A percentile compares a stretch with the other conserved stretches of the same genome.
These are phyloP conservation scores for Sebastes trivittatus DNA, from an alignment of 2,797 vertebrate species.

Conservation along the genomic window DNA sequence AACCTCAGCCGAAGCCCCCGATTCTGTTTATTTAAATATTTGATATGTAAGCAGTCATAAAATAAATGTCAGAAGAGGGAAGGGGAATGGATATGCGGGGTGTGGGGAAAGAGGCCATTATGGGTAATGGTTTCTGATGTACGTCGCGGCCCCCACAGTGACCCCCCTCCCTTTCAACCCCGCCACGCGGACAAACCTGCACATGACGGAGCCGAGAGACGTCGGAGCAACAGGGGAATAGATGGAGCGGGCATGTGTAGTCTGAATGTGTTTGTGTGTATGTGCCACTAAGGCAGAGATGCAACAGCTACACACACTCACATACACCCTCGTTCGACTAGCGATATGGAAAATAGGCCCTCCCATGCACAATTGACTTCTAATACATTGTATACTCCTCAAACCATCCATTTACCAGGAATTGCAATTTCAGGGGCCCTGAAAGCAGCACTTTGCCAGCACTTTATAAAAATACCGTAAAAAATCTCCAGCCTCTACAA, in stretches of 20 bases:
- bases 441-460: constrained; percentile 72
- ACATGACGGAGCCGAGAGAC: constrained; percentile 51
- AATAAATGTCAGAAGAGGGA: constrained; percentile 82
- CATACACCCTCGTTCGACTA: constrained; percentile 62
- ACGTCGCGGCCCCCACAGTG: constrained; percentile 48
- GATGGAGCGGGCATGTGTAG: constrained; percentile 37
- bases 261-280: constrained; percentile 5
- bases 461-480: constrained; percentile 70
- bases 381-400: constrained; percentile 77
- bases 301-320: constrained; percentile 26
- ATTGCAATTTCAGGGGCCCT: constrained; percentile 72
- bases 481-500: constrained; percentile 49
- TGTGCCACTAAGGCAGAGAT: constrained; percentile 11
- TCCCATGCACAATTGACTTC: constrained; percentile 81
- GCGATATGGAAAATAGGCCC: constrained; percentile 74
- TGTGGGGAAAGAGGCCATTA: constrained; percentile 71
- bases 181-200: constrained; percentile 44
- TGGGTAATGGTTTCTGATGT: constrained; percentile 79
- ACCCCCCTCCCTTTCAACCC: constrained; percentile 16
- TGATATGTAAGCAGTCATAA: constrained; percentile 85
- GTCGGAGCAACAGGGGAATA: constrained; percentile 65
- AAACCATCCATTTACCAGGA: constrained; percentile 75
- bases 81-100: constrained; percentile 64
- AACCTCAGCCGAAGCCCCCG: constrained; percentile 62
- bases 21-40: constrained; percentile 87